Evolutionary conservation across 2,888 invertebrate species (phyloP).

Genomic region (Monoplex corrugatus): DNA sequence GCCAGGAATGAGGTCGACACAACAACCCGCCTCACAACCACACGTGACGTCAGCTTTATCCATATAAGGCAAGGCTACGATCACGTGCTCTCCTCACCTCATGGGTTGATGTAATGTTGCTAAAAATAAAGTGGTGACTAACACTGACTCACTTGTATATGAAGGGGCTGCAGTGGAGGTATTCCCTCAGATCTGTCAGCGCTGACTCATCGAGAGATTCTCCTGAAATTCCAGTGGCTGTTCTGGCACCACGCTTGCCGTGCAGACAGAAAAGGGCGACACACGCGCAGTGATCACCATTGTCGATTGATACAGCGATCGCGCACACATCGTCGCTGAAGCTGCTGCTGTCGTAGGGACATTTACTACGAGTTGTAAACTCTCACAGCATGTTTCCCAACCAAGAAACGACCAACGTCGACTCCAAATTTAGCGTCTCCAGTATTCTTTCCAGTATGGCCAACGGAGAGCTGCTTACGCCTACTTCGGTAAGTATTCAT

Average conservation of each 20-base stretch:
- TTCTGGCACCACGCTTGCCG: conserved; percentile 37
- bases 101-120: conserved; percentile 62
- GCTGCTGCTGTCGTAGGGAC: not conserved
- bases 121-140: conserved; percentile 63
- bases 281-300: conserved; percentile 38
- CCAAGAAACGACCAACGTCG: conserved; percentile 63
- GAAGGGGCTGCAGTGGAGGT: conserved; percentile 59
- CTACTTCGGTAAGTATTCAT: conserved; percentile 55
- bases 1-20: conserved; percentile 49
- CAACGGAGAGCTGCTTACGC: conserved; percentile 68
- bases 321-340: conserved; percentile 13
- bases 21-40: conserved; percentile 24
- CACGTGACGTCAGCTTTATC: conserved; percentile 53
- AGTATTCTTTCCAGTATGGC: conserved; percentile 81
- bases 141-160: conserved; percentile 66
- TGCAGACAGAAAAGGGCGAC: conserved; percentile 17
- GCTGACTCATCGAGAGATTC: conserved; percentile 67
- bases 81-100: conserved; percentile 55
- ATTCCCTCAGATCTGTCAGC: conserved; percentile 62
- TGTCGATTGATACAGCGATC: conserved; percentile 24
- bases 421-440: conserved; percentile 78
- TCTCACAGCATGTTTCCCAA: conserved; percentile 51
- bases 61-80: conserved; percentile 55
- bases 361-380: conserved; percentile 37
- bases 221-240: conserved; percentile 53